Evolutionary conservation across 1,140 invertebrate species (phyloP).

Genomic region (Melanaphis sacchari): DNA sequence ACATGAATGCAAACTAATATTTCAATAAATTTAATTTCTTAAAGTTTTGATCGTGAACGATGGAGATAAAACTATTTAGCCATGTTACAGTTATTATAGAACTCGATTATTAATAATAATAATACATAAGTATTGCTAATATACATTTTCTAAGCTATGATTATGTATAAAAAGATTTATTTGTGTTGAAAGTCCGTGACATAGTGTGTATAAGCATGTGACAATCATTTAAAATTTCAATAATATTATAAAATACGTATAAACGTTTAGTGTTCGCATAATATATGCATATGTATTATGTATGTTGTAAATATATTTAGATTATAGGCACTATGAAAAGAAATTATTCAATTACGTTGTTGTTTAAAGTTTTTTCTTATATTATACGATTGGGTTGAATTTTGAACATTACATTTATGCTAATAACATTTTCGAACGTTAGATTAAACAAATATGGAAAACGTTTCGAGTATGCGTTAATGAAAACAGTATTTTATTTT

Average conservation of each 20-base stretch:
- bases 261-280: background rate
- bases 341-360: background rate
- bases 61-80: background rate
- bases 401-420: background rate
- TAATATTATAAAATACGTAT: background rate
- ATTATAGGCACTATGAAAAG: background rate
- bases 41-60: background rate
- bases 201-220: too few relatives aligned
- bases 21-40: background rate
- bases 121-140: background rate
- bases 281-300: background rate
- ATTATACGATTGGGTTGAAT: background rate
- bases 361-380: constrained; percentile 1
- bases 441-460: background rate
- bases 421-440: background rate
- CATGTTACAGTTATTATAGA: background rate
- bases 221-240: background rate
- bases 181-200: too few relatives aligned
- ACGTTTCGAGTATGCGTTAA: background rate
- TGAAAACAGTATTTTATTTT: background rate
- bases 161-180: background rate
- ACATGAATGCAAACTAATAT: background rate
- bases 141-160: background rate
- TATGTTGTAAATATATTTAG: background rate
- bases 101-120: background rate